Conservation (phyloP, 2,113 vertebrate genomes). For the Melospiza melodia region DNA sequence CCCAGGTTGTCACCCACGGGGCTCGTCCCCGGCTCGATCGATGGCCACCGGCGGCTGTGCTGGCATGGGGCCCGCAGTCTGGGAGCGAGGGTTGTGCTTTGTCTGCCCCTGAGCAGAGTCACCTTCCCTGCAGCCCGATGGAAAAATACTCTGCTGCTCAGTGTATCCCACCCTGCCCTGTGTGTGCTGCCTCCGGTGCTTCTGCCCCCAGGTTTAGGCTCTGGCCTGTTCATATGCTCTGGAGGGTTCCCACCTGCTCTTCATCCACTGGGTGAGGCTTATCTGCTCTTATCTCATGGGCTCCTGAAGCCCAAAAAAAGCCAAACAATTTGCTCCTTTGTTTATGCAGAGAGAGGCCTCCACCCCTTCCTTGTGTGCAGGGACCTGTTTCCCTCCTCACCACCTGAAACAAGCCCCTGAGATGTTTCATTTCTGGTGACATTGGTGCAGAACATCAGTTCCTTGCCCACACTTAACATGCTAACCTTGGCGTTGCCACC, state of each 20-base stretch:
- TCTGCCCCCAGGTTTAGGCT: background rate
- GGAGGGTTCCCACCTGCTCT: background rate
- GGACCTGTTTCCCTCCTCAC: fast-evolving
- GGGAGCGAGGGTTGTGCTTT: background rate
- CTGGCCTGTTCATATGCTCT: background rate
- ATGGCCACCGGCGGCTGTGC: background rate
- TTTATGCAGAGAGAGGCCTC: background rate
- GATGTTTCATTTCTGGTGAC: background rate
- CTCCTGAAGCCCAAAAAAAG: background rate
- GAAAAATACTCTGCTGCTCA: background rate
- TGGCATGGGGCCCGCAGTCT: background rate
- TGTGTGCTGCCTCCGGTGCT: background rate
- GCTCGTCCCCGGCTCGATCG: background rate
- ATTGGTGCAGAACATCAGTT: background rate
- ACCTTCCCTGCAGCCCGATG: background rate
- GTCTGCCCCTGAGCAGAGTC: background rate
- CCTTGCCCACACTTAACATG: fast-evolving
- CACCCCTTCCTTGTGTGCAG: fast-evolving
- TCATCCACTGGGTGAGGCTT: fast-evolving
- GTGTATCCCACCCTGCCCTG: background rate
- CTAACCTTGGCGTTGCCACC: fast-evolving
- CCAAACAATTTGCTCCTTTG: background rate
- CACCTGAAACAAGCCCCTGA: background rate
- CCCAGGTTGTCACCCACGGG: background rate
- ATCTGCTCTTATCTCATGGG: background rate